Base-by-base conservation (phyloP, 92 coral and sea anemone species). In the Epizoanthus ramosus region DNA sequence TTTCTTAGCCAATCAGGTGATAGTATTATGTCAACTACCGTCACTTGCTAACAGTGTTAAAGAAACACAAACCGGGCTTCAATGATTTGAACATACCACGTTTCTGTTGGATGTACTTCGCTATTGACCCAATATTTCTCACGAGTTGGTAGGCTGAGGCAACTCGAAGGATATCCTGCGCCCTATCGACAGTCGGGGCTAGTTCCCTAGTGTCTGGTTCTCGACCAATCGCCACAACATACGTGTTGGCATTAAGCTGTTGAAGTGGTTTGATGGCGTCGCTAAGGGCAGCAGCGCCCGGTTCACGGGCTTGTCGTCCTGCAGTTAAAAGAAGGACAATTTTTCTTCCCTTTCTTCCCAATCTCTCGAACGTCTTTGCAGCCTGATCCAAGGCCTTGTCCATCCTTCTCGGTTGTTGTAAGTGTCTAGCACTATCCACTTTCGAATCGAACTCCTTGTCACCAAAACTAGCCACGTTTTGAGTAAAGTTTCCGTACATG, bases 311-410 rank as follows among this genome's bases (percentile, higher is more conserved):
- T 23, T 92, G 92, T 31, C 37, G 81, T 10, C 95, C 95, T 25
- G 92, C 89, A n/a, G 92, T 80, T n/a, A 92, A 60, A 50, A 92
- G 71, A 3, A 92, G 71, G 14, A 85, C 87, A 64, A 90, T 61
- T 63, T 88, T 84, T 56, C 84, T 75, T 22, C 80, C 92, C 19
- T 59, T 52, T 16, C 90, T 79, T 12, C 73, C 76, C 7, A 24
- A 56, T 39, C 70, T 43, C 47, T 87, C 80, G 57, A 90, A 83
- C 7, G 66, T 63, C 21, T 45, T 45, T 1, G 88, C 57, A 0
- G 93, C 96, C 9, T 25, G 64, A 60, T 87, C 88, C 28, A 92
- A 52, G 8, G 92, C 93, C 19, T 83, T 81, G 80, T 92, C 96
- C 72, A 92, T 84, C 50, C 93, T 84, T 45, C 96, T 79, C 57